Base-by-base conservation (phyloP, 2,888 invertebrate genomes). In the Zygaena filipendulae region DNA sequence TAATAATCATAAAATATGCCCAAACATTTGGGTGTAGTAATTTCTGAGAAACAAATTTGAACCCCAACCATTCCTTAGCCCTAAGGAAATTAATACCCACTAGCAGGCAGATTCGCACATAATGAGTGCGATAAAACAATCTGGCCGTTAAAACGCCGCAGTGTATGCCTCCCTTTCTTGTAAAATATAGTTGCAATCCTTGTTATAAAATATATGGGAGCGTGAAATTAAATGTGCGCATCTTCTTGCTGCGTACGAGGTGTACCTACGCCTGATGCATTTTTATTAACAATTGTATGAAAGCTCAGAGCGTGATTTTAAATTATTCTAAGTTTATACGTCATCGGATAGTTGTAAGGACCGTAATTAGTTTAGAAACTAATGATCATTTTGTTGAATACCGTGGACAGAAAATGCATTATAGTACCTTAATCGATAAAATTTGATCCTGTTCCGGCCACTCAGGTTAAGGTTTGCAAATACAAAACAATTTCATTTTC, bases 61-160 rank as follows among this genome's bases (percentile, higher is more conserved):
- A 40, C 39, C 28, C 32, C 23, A 29, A 34, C 32, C 42, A 39
- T 36, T 38, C 39, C 31, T 35, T 32, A 27, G 26, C 36, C 39
- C 43, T 31, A 40, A 38, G 44, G 42, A 55, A 61, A 64, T 61
- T 55, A 61, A 63, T 64, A 57, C 49, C 40, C 42, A 47, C 49
- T 50, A 48, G 36, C 40, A 11, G 33, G 42, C 39, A 56, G 58
- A 60, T 57, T 52, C 52, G 41, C 45, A 49, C 58, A 61, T 72
- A 72, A 74, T 70, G 74, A 71, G 60, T 45, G 52, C 63, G 45
- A 71, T 75, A 75, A 72, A 74, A 72, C 74, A 74, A 69, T 61
- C 44, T 47, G 31, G 42, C 54, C 57, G 52, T 68, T 66, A 66
- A 48, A 41, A 46, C 45, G 43, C 57, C 57, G 43, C 64, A 61